Evolutionary conservation across 2,888 invertebrate genomes (phyloP).

Genomic region (Phanerotoma sp.): DNA sequence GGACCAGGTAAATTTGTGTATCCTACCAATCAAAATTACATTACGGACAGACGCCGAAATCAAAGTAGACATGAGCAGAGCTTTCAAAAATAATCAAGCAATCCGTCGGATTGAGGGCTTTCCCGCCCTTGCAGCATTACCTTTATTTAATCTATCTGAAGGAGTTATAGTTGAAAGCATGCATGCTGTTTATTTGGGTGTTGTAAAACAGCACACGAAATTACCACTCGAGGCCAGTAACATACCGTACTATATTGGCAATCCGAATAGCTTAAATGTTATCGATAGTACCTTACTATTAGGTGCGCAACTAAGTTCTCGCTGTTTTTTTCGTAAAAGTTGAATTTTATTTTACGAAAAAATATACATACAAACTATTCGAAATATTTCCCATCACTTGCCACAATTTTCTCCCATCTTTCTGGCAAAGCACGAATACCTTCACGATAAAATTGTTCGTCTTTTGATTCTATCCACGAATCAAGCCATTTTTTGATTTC

Average conservation of each 20-base stretch:
- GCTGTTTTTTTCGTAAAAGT: too few relatives aligned
- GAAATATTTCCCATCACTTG: too few relatives aligned
- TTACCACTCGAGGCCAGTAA: conserved; percentile 1
- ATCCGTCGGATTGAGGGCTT: not conserved
- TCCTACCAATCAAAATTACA: not conserved
- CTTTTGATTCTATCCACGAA: too few relatives aligned
- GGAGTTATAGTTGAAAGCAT: conserved; percentile 18
- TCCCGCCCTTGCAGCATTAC: not conserved
- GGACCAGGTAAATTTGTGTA: not conserved
- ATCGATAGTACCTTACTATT: too few relatives aligned
- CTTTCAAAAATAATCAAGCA: not conserved
- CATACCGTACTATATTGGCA: conserved; percentile 19
- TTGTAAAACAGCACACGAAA: conserved; percentile 16
- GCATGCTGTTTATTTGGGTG: conserved; percentile 19
- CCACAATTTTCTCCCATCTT: too few relatives aligned
- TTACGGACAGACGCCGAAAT: not conserved
- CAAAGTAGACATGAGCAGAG: not conserved
- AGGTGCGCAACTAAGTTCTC: too few relatives aligned
- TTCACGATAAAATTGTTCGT: too few relatives aligned
- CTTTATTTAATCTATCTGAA: conserved; percentile 4
- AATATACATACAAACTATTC: too few relatives aligned
- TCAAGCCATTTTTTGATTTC: too few relatives aligned
- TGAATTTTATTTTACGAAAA: too few relatives aligned
- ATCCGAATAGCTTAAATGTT: too few relatives aligned
- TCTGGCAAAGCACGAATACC: too few relatives aligned